Base-by-base conservation (phyloP, 1,140 invertebrate species). In the Cataglyphis hispanica region DNA sequence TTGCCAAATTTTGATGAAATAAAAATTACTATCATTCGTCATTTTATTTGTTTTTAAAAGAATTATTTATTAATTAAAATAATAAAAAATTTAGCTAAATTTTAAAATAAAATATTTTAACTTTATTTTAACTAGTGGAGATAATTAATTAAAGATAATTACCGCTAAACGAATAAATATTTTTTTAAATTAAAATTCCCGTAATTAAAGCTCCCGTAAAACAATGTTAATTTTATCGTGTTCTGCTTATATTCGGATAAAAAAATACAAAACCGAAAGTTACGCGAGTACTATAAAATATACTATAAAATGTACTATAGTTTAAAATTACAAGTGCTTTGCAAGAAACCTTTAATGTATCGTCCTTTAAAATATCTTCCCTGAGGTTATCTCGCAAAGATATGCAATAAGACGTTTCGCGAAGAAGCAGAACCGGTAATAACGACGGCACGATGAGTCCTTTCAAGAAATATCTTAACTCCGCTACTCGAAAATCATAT, bases 391-490 rank as follows among this genome's bases (percentile, higher is more conserved):
- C 86, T 88, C 25, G 27, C 46, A 13, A 5, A 16, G 37, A 22
- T 87, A 63, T 58, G 75, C 64, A 70, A 87, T 72, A 76, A 63
- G 34, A 64, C 27, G 53, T 74, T 61, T 66, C n/a, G 61, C 60
- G 53, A 37, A 77, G 56, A 25, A 37, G 25, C 34, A 31, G 34
- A 27, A 58, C n/a, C n/a, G 27, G 22, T 16, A 22, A 56, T 6
- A 10, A 58, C n/a, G 8, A 58, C 67, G 69, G 27, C 56, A 31
- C 58, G 58, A 60, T 27, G 66, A 34, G 40, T 66, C 22, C 67
- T 85, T 75, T 72, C 66, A 61, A 72, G 34, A 70, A 74, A 37
- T 87, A 80, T 74, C 67, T 88, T 31, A 88, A 88, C 50, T 78
- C 64, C 22, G 34, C 43, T 63, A 43, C 27, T 43, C 75, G 61